phyloP scores from a whole-genome alignment of 2,888 invertebrate species.

The Meiosimyza platycephala region DNA sequence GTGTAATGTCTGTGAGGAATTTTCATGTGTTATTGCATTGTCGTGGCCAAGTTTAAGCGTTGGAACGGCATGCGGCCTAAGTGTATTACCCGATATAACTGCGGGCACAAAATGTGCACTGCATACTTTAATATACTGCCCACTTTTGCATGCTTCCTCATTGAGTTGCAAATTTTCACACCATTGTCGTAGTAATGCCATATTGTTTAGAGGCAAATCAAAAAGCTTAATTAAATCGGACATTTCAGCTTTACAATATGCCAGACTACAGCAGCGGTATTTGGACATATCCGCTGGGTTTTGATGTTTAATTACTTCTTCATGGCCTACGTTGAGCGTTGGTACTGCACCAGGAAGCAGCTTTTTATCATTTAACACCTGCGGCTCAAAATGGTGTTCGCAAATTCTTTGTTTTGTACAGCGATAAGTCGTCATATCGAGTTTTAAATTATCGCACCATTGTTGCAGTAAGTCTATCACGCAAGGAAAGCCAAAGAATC shows the following conservation, averaged over 20 bases:
- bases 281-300: constrained; percentile 42
- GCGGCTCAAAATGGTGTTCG: constrained; percentile 25
- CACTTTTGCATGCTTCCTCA: neutral
- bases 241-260: neutral
- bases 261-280: constrained; percentile 28
- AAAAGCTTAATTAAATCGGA: neutral
- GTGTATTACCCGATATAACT: neutral
- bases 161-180: neutral
- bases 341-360: constrained; percentile 49
- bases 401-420: constrained; percentile 18
- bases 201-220: constrained; percentile 17
- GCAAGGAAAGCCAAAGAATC: constrained; percentile 21
- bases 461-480: neutral
- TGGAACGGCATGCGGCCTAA: constrained; percentile 19
- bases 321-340: constrained; percentile 48
- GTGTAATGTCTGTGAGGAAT: constrained; percentile 16
- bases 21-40: neutral
- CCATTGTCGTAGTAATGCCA: neutral
- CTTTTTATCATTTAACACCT: neutral
- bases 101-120: constrained; percentile 16
- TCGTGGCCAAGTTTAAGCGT: constrained; percentile 15
- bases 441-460: constrained; percentile 29
- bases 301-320: constrained; percentile 22
- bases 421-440: neutral
- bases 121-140: neutral